A percentile compares a stretch with the other conserved stretches of the same genome.
These are phyloP conservation scores for Fabriciana adippe DNA, from an alignment of 2,888 invertebrate species.

Conservation along the genomic window DNA sequence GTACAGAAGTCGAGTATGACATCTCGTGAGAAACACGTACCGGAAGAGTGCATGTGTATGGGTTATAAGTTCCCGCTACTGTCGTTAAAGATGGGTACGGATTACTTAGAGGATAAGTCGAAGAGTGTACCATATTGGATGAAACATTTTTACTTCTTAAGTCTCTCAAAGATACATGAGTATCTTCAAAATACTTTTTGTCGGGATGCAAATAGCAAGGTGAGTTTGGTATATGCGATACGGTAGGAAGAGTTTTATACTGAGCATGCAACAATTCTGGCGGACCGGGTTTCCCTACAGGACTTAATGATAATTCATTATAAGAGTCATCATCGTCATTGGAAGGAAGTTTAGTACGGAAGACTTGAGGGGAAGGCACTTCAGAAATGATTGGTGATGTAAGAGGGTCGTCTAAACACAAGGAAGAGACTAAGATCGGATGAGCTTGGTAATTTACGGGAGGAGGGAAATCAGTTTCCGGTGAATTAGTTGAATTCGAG, in stretches of 20 bases:
- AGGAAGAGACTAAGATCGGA: slow-evolving; percentile 52
- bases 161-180: slow-evolving; percentile 62
- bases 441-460: slow-evolving; percentile 74
- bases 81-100: slow-evolving; percentile 76
- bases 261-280: slow-evolving; percentile 75
- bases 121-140: slow-evolving; percentile 69
- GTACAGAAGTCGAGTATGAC: slow-evolving; percentile 51
- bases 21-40: slow-evolving; percentile 57
- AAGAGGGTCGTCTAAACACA: slow-evolving; percentile 43
- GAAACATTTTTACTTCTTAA: slow-evolving; percentile 60
- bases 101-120: slow-evolving; percentile 73
- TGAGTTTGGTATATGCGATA: slow-evolving; percentile 76
- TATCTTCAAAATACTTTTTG: slow-evolving; percentile 57
- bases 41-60: slow-evolving; percentile 70
- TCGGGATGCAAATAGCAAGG: slow-evolving; percentile 75
- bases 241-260: slow-evolving; percentile 69
- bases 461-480: slow-evolving; percentile 71
- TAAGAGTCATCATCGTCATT: slow-evolving; percentile 56
- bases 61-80: slow-evolving; percentile 76
- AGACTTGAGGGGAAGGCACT: slow-evolving; percentile 66
- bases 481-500: slow-evolving; percentile 67
- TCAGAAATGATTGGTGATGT: slow-evolving; percentile 60
- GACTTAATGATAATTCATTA: slow-evolving; percentile 66
- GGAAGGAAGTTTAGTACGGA: slow-evolving; percentile 58
- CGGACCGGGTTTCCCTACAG: slow-evolving; percentile 61